Evolutionary conservation across 2,888 invertebrate genomes (phyloP).

Genomic region (Belgica antarctica): DNA sequence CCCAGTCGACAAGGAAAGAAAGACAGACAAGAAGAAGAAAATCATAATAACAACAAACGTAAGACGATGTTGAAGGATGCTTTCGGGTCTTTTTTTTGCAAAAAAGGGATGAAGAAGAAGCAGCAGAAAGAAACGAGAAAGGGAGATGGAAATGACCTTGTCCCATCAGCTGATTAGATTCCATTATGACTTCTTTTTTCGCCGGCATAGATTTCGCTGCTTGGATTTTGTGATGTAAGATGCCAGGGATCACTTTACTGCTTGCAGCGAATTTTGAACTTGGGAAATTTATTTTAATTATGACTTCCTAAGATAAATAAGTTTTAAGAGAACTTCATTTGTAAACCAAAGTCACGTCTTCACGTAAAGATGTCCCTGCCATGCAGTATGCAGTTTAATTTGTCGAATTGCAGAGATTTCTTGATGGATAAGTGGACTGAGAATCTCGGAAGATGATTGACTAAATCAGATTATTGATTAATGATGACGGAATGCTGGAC

Average conservation of each 20-base stretch:
- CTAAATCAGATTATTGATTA: background rate
- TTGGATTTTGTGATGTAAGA: background rate
- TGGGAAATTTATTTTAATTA: too few relatives aligned
- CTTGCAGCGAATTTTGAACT: too few relatives aligned
- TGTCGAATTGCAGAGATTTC: too few relatives aligned
- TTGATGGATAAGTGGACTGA: too few relatives aligned
- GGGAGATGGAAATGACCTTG: constrained; percentile 36
- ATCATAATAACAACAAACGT: background rate
- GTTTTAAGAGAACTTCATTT: too few relatives aligned
- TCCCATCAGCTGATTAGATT: constrained; percentile 41
- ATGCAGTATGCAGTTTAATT: too few relatives aligned
- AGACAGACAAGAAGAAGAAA: background rate
- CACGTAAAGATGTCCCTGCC: too few relatives aligned
- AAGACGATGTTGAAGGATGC: background rate
- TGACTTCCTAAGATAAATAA: too few relatives aligned
- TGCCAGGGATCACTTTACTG: too few relatives aligned
- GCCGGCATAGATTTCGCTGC: background rate
- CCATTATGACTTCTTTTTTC: constrained; percentile 22
- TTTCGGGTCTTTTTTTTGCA: too few relatives aligned
- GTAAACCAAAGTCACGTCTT: too few relatives aligned
- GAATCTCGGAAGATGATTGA: background rate
- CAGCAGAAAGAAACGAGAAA: background rate
- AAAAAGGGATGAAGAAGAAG: background rate
- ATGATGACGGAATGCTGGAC: background rate
- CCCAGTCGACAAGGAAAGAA: too few relatives aligned